A percentile compares a stretch with the other conserved stretches of the same genome.
Conservation (phyloP, 2,113 vertebrate species). For the Odontophorus gujanensis region DNA sequence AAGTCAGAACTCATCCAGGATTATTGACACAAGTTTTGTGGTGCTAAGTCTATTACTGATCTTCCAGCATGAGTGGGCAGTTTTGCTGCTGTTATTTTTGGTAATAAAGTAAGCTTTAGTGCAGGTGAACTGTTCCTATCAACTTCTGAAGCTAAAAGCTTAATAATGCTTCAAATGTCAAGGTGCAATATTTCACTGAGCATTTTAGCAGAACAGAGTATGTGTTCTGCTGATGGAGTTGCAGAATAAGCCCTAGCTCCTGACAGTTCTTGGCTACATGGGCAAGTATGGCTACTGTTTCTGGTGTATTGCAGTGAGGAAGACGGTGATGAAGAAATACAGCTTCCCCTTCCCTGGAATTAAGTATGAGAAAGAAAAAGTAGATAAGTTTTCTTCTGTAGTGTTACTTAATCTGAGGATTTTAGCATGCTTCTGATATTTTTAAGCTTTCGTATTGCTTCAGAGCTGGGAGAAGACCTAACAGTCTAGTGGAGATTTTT, state of each 20-base stretch:
- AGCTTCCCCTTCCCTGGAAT: background rate
- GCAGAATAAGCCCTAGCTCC: background rate
- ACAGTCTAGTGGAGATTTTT: background rate
- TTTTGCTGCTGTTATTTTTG: background rate
- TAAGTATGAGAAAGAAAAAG: background rate
- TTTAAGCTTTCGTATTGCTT: background rate
- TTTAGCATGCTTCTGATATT: background rate
- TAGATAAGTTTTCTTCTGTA: background rate
- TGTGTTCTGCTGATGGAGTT: background rate
- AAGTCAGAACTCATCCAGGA: background rate
- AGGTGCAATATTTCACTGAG: background rate
- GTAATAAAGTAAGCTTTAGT: background rate
- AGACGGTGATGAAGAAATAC: background rate
- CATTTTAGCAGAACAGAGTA: background rate
- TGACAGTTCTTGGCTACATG: background rate
- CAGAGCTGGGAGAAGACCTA: background rate
- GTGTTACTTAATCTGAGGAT: background rate
- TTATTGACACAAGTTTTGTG: background rate
- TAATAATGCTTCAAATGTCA: background rate
- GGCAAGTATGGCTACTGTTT: background rate
- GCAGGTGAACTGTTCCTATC: background rate
- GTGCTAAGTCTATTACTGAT: background rate
- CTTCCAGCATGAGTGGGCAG: background rate
- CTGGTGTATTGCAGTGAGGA: accelerated
- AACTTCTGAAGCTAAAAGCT: background rate